Base-by-base conservation (phyloP, 1,140 invertebrate species). In the Asobara japonica region DNA sequence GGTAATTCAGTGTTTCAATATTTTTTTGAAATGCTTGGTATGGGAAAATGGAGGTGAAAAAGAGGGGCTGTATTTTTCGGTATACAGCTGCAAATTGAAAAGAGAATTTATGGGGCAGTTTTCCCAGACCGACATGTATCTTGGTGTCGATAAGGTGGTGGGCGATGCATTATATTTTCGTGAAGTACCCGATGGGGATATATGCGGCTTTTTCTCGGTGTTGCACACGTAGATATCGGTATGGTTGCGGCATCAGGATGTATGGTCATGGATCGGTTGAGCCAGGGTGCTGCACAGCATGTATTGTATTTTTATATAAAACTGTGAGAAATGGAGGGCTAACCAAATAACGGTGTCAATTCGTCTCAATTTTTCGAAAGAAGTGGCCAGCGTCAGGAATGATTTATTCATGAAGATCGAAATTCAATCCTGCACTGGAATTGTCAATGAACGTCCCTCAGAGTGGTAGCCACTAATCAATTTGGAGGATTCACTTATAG, bases 81-180 rank as follows among this genome's bases (percentile, higher is more conserved):
- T 25, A 18, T 25, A 7, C 18, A 56, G 29, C 60, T 62, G 29
- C 25, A 45, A 67, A 67, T 67, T 30, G 38, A 48, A 67, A 67
- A 67, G 20, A 48, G 41, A 67, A 67, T 67, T 67, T 67, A 67
- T 29, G 65, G 30, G 20, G 20, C 38, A 62, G 29, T 62, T 62
- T 62, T 31, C 51, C 22, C 22, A 62, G n/a, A 62, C 60, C 16
- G 25, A 18, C 65, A 68, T 68, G 38, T 48, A 20, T 68, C 65
- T 31, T 51, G 25, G 41, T 68, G 41, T 68, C 65, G 45, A 68
- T 48, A 51, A 68, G 41, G 38, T 67, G 51, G 36, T 68, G 30
- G n/a, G 27, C 31, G 68, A 70, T 70, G 38, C 65, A 68, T 56
- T 68, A 68, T 68, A 51, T 68, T 68, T 68, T 68, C 27, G 11